These are phyloP conservation scores for Catharus ustulatus DNA, from an alignment of 2,797 vertebrate genomes.

Conservation along the genomic window DNA sequence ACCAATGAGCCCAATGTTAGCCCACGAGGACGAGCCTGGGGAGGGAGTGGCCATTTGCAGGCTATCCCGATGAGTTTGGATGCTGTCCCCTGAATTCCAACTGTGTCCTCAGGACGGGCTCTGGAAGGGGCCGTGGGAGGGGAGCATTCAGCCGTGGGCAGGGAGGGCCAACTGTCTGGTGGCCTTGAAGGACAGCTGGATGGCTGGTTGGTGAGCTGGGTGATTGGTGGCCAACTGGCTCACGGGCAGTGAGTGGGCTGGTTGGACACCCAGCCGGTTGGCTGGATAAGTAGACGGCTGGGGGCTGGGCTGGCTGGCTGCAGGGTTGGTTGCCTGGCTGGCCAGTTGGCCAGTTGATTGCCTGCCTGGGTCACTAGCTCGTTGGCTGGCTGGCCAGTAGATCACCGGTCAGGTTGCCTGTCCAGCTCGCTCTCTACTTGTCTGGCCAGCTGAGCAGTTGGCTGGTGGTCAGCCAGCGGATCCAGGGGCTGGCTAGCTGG, in stretches of 20 bases:
- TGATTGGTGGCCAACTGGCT: background rate
- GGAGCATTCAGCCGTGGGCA: background rate
- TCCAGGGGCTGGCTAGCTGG: background rate
- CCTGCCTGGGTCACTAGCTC: background rate
- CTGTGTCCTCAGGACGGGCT: background rate
- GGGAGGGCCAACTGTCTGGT: background rate
- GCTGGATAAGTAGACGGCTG: background rate
- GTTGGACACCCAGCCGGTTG: rapidly evolving
- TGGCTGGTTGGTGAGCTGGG: background rate
- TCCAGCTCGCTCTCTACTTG: background rate
- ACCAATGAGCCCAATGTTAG: rapidly evolving
- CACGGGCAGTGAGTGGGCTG: background rate
- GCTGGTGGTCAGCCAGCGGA: background rate
- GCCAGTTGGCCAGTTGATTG: background rate
- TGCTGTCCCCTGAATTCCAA: background rate
- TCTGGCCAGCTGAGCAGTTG: background rate
- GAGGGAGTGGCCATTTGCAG: rapidly evolving
- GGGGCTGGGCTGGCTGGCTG: background rate
- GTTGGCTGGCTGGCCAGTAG: background rate
- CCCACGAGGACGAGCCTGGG: rapidly evolving
- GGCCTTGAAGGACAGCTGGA: background rate
- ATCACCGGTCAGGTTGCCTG: background rate
- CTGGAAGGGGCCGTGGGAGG: background rate
- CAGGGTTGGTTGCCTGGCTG: background rate
- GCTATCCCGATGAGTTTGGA: background rate